These are phyloP conservation scores for Ochropleura plecta DNA, from an alignment of 2,888 invertebrate species.

Conservation along the genomic window DNA sequence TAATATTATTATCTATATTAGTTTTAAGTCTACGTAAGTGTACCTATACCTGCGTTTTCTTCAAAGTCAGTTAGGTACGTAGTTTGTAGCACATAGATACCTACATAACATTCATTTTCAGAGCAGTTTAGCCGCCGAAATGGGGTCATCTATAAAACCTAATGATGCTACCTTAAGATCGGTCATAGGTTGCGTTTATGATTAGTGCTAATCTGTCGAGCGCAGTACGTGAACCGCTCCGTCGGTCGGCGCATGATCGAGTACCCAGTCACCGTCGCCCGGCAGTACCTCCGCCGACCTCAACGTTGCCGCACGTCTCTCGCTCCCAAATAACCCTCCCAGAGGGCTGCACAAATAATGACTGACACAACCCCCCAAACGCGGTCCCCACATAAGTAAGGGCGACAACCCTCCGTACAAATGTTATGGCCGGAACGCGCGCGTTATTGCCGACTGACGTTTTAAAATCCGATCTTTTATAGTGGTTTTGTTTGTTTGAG, in stretches of 20 bases:
- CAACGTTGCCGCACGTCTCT: constrained; percentile 72
- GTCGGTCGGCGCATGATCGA: constrained; percentile 86
- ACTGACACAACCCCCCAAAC: constrained; percentile 75
- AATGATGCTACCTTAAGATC: constrained; percentile 62
- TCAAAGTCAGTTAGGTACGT: background rate
- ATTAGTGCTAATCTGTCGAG: constrained; percentile 80
- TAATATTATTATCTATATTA: background rate
- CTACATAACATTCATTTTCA: constrained; percentile 14
- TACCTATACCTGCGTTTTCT: background rate
- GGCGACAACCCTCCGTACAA: constrained; percentile 64
- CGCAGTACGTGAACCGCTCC: constrained; percentile 66
- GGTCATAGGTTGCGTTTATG: constrained; percentile 71
- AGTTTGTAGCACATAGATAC: too few species aligned
- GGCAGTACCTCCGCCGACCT: constrained; percentile 78
- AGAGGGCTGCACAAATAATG: constrained; percentile 70
- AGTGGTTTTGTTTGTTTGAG: constrained; percentile 69
- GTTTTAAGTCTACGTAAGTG: background rate
- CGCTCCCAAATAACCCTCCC: constrained; percentile 51
- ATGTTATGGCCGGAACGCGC: constrained; percentile 67
- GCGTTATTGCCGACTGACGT: constrained; percentile 43
- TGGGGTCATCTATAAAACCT: constrained; percentile 56
- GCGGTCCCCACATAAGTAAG: constrained; percentile 68
- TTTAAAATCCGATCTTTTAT: constrained; percentile 59
- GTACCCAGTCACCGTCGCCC: constrained; percentile 73
- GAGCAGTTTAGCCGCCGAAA: constrained; percentile 12